phyloP scores from a whole-genome alignment of 2,113 vertebrate species.

The Neogobius melanostomus region DNA sequence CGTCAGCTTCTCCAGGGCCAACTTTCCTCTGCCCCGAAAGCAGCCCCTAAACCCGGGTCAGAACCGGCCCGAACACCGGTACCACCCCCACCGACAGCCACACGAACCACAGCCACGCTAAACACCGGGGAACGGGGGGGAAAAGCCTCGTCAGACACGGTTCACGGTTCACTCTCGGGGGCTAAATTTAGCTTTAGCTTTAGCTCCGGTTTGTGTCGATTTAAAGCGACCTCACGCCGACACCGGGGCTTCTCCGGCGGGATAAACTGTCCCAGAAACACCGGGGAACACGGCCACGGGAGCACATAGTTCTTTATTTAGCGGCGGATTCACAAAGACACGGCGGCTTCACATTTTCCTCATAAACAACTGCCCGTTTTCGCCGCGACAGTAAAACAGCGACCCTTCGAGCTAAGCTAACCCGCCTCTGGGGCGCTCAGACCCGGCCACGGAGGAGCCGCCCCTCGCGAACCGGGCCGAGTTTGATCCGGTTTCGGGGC shows the following conservation, averaged over 20 bases:
- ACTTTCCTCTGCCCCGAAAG: not conserved
- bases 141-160: constrained; percentile 1
- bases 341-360: constrained; percentile 66
- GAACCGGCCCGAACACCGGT: not conserved
- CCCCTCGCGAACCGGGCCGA: not conserved
- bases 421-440: not conserved
- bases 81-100: not conserved
- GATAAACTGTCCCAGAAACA: not conserved
- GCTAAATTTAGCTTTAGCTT: constrained; percentile 64
- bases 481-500: not conserved
- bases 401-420: not conserved
- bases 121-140: not conserved
- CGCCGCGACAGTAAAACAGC: constrained; percentile 45
- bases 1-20: not conserved
- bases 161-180: constrained; percentile 9
- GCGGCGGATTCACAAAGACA: constrained; percentile 65
- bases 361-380: constrained; percentile 76
- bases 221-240: constrained; percentile 51
- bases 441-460: too few species aligned
- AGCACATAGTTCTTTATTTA: constrained; percentile 61
- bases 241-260: not conserved
- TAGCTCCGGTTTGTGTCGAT: constrained; percentile 59
- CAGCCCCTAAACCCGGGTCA: not conserved
- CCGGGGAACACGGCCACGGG: not conserved
- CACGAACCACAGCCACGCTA: not conserved